Evolutionary conservation across 1,140 invertebrate genomes (phyloP).

Genomic region (Eupristina koningsbergeri): DNA sequence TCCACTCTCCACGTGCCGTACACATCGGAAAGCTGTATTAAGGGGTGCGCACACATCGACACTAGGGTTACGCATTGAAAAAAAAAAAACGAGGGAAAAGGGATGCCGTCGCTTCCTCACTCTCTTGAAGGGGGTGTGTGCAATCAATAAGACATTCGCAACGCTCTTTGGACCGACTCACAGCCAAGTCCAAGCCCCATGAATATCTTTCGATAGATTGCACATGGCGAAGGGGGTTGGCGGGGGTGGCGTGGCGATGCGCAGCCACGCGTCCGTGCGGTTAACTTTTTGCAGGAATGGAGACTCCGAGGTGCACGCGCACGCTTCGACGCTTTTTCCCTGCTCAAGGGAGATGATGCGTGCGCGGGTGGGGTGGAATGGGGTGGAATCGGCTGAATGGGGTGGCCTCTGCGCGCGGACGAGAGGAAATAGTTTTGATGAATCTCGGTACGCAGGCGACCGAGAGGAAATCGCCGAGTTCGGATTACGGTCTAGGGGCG

Average conservation of each 20-base stretch:
- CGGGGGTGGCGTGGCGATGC: conserved; percentile 56
- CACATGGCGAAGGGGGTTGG: conserved; percentile 64
- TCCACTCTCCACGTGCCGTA: not conserved
- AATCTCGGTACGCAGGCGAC: not conserved
- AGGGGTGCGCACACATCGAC: conserved; percentile 19
- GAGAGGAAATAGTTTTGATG: conserved; percentile 28
- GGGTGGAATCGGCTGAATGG: no score
- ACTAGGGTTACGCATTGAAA: not conserved
- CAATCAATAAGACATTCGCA: conserved; percentile 75
- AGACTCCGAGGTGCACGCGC: conserved; percentile 26
- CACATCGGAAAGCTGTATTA: conserved; percentile 47
- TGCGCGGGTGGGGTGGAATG: not conserved
- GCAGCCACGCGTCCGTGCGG: conserved; percentile 71
- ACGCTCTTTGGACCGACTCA: conserved; percentile 55
- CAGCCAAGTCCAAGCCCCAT: conserved; percentile 62
- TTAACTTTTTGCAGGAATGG: conserved; percentile 64
- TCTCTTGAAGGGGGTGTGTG: conserved; percentile 51
- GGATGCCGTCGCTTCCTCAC: not conserved
- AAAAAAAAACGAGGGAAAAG: conserved; percentile 18
- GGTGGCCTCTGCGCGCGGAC: not conserved
- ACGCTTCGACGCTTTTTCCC: conserved; percentile 46
- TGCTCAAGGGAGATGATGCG: conserved; percentile 16
- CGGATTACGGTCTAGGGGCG: not conserved
- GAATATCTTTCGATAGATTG: conserved; percentile 75
- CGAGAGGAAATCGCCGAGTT: not conserved